Conservation (phyloP, 2,888 invertebrate species). For the Zhengitettix transpicula region DNA sequence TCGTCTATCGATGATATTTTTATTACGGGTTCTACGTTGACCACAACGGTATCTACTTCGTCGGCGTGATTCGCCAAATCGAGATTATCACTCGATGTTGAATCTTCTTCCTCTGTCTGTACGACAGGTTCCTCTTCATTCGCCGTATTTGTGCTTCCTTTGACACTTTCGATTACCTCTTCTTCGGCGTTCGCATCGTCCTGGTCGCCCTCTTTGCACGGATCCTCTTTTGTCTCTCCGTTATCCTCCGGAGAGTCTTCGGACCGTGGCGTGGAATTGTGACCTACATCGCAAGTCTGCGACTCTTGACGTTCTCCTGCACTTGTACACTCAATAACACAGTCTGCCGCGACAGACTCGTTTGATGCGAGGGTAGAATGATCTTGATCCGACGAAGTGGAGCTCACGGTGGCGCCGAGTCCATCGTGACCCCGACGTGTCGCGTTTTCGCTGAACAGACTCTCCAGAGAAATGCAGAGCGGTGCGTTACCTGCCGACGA, state of each 20-base stretch:
- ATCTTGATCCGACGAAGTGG: no score
- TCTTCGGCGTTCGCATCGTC: not conserved
- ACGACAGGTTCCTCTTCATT: not conserved
- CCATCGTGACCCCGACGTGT: constrained; percentile 27
- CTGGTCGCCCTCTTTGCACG: not conserved
- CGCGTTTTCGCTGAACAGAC: not conserved
- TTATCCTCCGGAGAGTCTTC: not conserved
- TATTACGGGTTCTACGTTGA: not conserved
- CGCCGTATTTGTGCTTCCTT: not conserved
- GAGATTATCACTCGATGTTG: not conserved
- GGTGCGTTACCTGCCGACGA: no score
- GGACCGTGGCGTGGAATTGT: not conserved
- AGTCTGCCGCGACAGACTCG: no score
- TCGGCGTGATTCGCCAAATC: not conserved
- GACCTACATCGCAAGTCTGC: no score
- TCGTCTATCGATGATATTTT: not conserved
- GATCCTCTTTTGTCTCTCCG: not conserved
- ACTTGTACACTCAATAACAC: no score
- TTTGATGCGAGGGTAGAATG: no score
- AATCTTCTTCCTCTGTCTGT: not conserved
- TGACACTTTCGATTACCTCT: not conserved
- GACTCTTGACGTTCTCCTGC: no score
- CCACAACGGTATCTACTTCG: not conserved
- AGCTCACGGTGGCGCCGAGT: no score
- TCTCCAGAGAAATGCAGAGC: not conserved